Base-by-base conservation (phyloP, 2,113 vertebrate species). In the Heteronetta atricapilla region DNA sequence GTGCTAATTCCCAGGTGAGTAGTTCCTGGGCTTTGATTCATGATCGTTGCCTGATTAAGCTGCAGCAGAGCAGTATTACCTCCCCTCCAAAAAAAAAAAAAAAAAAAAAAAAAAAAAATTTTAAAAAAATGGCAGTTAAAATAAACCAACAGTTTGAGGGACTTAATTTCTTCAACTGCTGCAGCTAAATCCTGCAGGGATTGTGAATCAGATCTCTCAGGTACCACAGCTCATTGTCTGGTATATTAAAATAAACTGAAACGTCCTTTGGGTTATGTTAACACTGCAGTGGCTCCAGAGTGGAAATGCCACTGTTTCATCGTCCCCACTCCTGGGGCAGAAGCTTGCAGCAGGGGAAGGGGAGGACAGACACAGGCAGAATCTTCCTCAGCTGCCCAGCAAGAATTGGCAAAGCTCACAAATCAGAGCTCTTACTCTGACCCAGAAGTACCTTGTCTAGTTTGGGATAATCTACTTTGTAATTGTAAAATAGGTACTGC, bases 321-420 rank as follows among this genome's bases (percentile, higher is more conserved):
- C 1, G 1, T 5, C 10, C 26, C 8, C 8, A 3, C 7, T 58
- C 9, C 40, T 36, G 44, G 12, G 22, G 31, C 58, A 79, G 64
- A 66, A 46, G 8, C 17, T 77, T 33, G 20, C 50, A 85, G 53
- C 21, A 50, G 59, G 38, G 16, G 18, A 76, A 13, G 66, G 25
- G n/a, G 14, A 82, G 34, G 13, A 81, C 0, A 1, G 76, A 25
- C 20, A 40, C 3, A 3, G 4, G 13, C 7, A 2, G 6, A n/a
- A 74, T 63, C 10, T 6, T n/a, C 33, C 33, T n/a, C 60, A 67
- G 29, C 53, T 91, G 33, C 85, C 40, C 64, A 84, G 60, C 28
- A 83, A 22, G 25, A 83, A 67, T 11, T 4, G 1, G 40, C 19
- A 81, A 17, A 92, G 28, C 8, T 82, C 40, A 4, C 31, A 52